These are phyloP conservation scores for Polia nebulosa DNA, from an alignment of 2,888 invertebrate genomes.

Conservation along the genomic window DNA sequence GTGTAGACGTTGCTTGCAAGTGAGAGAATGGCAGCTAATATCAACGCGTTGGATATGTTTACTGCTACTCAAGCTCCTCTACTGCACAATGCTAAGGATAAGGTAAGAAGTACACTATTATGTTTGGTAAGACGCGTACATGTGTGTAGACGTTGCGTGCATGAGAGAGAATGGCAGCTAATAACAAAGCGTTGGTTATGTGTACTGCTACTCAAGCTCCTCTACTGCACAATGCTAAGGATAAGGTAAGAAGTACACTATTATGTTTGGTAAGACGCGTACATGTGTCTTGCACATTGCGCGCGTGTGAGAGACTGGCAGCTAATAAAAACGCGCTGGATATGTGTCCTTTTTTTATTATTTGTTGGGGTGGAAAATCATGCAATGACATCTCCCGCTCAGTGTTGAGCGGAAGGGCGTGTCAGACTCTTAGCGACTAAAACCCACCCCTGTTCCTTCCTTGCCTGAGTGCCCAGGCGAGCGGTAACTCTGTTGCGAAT, in stretches of 20 bases:
- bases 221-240: slow-evolving; percentile 93
- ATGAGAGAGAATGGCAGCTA: slow-evolving; percentile 92
- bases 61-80: slow-evolving; percentile 96
- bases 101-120: slow-evolving; percentile 84
- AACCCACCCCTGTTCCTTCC: no score
- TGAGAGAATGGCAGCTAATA: slow-evolving; percentile 92
- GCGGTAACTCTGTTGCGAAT: no score
- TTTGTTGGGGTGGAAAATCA: no score
- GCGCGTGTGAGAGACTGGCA: slow-evolving; percentile 93
- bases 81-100: slow-evolving; percentile 93
- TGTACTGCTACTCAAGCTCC: slow-evolving; percentile 96
- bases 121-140: no score
- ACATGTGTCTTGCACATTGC: slow-evolving; percentile 94
- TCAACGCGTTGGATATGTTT: slow-evolving; percentile 93
- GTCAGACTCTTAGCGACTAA: no score
- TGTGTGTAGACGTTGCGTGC: slow-evolving; percentile 96
- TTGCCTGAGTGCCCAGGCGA: no score
- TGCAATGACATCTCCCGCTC: no score
- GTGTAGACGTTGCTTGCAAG: slow-evolving; percentile 97
- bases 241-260: slow-evolving; percentile 92
- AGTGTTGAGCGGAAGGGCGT: no score
- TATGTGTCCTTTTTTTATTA: no score
- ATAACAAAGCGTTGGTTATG: slow-evolving; percentile 92
- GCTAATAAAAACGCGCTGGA: slow-evolving; percentile 92
- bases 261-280: no score